Base-by-base conservation (phyloP, 1,140 invertebrate species). In the Laupala kohalensis region DNA sequence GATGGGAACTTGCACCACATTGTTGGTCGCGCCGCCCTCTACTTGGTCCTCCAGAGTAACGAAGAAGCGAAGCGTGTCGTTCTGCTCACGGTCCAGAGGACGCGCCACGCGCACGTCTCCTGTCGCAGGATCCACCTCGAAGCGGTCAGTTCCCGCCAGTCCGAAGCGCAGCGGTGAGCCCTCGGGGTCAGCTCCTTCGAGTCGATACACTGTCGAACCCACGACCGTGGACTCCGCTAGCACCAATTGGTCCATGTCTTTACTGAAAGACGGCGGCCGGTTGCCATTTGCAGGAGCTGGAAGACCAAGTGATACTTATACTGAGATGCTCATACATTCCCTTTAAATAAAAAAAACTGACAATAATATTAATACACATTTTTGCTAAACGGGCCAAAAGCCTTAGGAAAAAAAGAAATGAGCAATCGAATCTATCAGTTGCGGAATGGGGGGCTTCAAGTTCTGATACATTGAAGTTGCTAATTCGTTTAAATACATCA, bases 101-200 rank as follows among this genome's bases (percentile, higher is more conserved):
- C 90, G 88, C 13, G 87, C 85, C 30, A 95, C 80, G 5, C 86
- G 92, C 29, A 95, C 91, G 68, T 88, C 86, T 19, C 93, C 93
- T 0, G 89, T 90, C n/a, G 80, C 80, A 6, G 88, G 83, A 81
- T 95, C 85, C 1, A 94, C 93, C 63, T 83, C 82, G 75, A 95
- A 90, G 75, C 88, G 86, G 78, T 94, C 91, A 4, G 92, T 93
- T 15, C 69, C 69, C 70, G 89, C 85, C 30, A 94, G 84, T 24
- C 91, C 90, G 78, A 90, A 95, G 76, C 84, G 83, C 69, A 90
- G 83, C 4, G 82, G 78, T 19, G 87, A 86, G 66, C 86, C 88
- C 79, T 94, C 92, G 3, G 92, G 92, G 84, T 95, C 92, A 13
- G 84, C 82, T 13, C 90, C 93, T 77, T 90, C 86, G 64, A 95